These are phyloP conservation scores for Tragelaphus eurycerus DNA, from an alignment of 2,797 vertebrate species.

Conservation along the genomic window DNA sequence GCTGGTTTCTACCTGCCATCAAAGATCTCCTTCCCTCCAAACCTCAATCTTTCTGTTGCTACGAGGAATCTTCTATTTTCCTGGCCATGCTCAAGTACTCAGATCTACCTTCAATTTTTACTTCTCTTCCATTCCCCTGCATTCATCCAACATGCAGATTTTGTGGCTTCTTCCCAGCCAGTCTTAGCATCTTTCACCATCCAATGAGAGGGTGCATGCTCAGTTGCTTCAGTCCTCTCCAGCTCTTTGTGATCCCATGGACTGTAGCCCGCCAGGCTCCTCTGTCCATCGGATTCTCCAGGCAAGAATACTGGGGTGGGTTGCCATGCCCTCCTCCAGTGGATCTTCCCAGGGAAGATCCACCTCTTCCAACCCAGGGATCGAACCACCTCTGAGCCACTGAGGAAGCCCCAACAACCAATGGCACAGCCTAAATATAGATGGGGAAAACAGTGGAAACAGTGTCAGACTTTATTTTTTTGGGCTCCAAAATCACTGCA, in stretches of 20 bases:
- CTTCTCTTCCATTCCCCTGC: background rate
- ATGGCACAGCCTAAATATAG: too few species aligned
- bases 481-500: too few species aligned
- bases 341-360: background rate
- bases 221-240: background rate
- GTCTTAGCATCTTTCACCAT: background rate
- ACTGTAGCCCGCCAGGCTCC: background rate
- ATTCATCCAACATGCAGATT: background rate
- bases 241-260: background rate
- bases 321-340: background rate
- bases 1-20: background rate
- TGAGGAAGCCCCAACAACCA: background rate
- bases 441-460: too few species aligned
- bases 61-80: background rate
- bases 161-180: background rate
- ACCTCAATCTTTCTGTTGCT: background rate
- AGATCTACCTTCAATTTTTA: background rate
- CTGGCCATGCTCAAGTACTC: background rate
- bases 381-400: background rate
- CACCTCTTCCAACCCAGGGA: background rate
- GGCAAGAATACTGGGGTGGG: background rate
- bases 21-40: background rate
- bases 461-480: too few species aligned
- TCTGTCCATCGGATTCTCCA: background rate
- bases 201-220: background rate